These are phyloP conservation scores for Synergus japonicus DNA, from an alignment of 2,888 invertebrate species.

Conservation along the genomic window DNA sequence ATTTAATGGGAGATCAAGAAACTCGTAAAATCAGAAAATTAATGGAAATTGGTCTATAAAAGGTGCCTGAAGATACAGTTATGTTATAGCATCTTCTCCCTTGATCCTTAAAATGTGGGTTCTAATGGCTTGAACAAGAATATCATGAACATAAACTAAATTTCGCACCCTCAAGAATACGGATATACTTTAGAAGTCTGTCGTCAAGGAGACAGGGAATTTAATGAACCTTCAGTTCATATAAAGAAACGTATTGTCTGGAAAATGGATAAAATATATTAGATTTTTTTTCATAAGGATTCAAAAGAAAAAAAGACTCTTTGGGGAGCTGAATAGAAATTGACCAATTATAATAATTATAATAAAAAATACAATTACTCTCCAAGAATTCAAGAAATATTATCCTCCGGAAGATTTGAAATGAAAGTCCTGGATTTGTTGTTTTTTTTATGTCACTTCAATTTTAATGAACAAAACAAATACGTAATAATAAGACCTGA, in stretches of 20 bases:
- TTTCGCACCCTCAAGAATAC: constrained; percentile 2
- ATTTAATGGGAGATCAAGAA: neutral
- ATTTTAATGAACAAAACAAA: neutral
- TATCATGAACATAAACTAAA: constrained; percentile 2
- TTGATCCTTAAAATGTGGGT: neutral
- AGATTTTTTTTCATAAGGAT: neutral
- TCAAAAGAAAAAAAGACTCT: neutral
- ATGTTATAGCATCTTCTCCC: neutral
- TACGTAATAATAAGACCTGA: neutral
- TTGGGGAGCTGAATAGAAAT: neutral
- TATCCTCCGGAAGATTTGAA: too few species aligned
- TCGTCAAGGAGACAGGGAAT: neutral
- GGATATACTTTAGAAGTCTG: neutral
- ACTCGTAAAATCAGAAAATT: neutral
- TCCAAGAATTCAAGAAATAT: too few species aligned
- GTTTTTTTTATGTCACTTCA: too few species aligned
- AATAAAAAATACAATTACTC: too few species aligned
- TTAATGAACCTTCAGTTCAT: neutral
- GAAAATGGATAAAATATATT: neutral
- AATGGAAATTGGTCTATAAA: neutral
- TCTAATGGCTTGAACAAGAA: neutral
- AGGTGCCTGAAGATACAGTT: neutral
- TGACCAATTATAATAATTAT: neutral
- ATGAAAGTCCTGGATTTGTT: too few species aligned
- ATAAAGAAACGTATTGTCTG: neutral